Conservation (phyloP, 2,797 vertebrate genomes). For the Periophthalmus magnuspinnatus region DNA sequence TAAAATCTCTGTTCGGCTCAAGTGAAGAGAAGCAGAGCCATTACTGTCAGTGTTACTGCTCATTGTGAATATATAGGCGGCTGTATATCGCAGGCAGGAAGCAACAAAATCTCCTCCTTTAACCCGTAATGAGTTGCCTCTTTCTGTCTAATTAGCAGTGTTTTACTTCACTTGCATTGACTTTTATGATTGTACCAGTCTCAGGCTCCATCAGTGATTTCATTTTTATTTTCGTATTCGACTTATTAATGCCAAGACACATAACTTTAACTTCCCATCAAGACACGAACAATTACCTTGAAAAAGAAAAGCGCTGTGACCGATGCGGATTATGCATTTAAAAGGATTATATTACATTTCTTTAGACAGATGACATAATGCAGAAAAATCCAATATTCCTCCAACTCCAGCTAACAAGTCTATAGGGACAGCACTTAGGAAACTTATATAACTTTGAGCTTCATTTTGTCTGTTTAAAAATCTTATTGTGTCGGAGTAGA, state of each 20-base stretch:
- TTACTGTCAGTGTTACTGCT: background rate
- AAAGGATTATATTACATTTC: background rate
- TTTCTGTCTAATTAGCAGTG: constrained; percentile 1
- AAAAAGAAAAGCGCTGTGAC: background rate
- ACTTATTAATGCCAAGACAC: background rate
- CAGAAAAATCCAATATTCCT: background rate
- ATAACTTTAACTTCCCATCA: background rate
- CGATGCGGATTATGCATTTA: background rate
- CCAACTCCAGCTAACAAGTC: background rate
- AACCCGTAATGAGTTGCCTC: background rate
- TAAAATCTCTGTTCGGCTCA: background rate
- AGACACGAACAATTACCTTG: background rate
- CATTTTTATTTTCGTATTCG: background rate
- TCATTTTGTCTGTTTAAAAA: background rate
- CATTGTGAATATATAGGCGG: background rate
- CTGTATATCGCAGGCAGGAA: background rate
- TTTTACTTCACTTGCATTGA: background rate
- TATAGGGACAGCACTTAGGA: background rate
- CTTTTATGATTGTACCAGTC: background rate
- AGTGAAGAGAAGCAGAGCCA: background rate
- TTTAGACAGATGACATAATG: background rate
- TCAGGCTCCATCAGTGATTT: background rate
- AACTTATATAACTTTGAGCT: background rate
- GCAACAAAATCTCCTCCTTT: background rate
- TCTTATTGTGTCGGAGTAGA: background rate